Percentiles rank a stretch among this genome's conserved stretches.
These are phyloP conservation scores for Mimachlamys varia DNA, from an alignment of 2,888 invertebrate species.

Conservation along the genomic window DNA sequence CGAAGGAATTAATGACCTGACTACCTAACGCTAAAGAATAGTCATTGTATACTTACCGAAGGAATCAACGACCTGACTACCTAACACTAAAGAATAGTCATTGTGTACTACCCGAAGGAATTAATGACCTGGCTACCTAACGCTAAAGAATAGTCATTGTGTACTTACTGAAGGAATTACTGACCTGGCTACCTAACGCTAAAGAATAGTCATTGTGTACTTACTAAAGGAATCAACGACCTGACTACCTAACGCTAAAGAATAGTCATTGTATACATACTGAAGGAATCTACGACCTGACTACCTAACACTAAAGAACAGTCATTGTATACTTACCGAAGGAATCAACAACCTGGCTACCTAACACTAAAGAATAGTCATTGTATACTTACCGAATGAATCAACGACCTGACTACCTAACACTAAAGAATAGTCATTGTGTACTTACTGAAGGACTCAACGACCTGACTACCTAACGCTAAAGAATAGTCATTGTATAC, in stretches of 20 bases:
- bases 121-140: not conserved
- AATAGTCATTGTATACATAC: too few relatives aligned
- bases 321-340: conserved; percentile 9
- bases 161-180: not conserved
- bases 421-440: too few relatives aligned
- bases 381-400: not conserved
- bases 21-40: too few relatives aligned
- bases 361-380: too few relatives aligned
- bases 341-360: not conserved
- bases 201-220: too few relatives aligned
- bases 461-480: not conserved
- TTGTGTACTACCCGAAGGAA: not conserved
- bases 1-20: not conserved
- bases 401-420: not conserved
- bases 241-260: not conserved
- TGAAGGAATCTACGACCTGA: not conserved
- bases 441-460: not conserved
- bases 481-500: too few relatives aligned
- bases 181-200: not conserved
- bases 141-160: too few relatives aligned
- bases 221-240: not conserved
- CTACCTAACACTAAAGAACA: too few relatives aligned
- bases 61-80: not conserved
- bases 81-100: too few relatives aligned
- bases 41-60: conserved; percentile 9